Evolutionary conservation across 2,113 vertebrate genomes (phyloP), one percentile per base, ranked within the genome.

Genomic region (Calidris pygmaea): DNA sequence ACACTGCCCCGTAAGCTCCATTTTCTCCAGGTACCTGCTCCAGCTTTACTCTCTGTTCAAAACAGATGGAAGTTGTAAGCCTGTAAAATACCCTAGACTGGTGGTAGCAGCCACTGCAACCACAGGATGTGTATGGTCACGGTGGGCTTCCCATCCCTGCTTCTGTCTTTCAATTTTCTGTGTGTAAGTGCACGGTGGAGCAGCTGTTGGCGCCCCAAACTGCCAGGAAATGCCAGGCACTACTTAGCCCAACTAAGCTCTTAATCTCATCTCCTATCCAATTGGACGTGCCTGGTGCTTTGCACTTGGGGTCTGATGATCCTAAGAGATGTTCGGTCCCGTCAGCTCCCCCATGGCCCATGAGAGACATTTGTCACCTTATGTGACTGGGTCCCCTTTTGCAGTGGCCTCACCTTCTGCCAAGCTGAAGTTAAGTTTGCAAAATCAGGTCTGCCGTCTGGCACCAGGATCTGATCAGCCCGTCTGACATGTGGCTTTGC

Each of bases 391-490:
- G 39, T 84, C 43, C 32, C 20, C 52, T 89, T 70, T 29, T 81
- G 72, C 83, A 48, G 60, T 14, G 11, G 75, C 83, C 65, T 92
- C 72, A 35, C 60, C 48, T 47, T 52, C 82, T 88, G 88, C 52
- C 58, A 62, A 41, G 43, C 76, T 60, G 83, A 81, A 89, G 63
- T 85, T 47, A 52, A 84, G 55, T 95, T 88, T 91, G 66, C 77
- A 91, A 93, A 96, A 87, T n/a, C 41, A 1, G 43, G 62, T 85
- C 86, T 91, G 58, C 90, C 84, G 55, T 72, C 76, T 85, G 95
- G 90, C 53, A 58, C 35, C 74, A 43, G 76, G 55, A 53, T 58
- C 35, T 35, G 48, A 35, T 74, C 65, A 78, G 53, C 39, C 90
- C 34, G 35, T 11, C 60, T 75, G 53, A 84, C 85, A 84, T 4